A percentile compares a stretch with the other conserved stretches of the same genome.
Evolutionary conservation across 2,797 vertebrate genomes (phyloP).

Genomic region (Euphonia xanthogaster): DNA sequence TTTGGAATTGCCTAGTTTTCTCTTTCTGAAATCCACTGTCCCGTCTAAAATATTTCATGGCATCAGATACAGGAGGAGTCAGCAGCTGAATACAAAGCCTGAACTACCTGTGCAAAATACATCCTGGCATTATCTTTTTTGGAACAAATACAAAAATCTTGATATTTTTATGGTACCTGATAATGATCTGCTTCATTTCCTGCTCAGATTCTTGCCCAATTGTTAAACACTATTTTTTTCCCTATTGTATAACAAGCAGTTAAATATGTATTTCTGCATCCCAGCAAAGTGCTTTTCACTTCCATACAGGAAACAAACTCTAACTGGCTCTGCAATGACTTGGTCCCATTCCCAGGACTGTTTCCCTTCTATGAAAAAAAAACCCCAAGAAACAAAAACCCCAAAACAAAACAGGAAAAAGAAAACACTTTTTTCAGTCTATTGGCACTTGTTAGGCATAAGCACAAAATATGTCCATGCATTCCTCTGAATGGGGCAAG

Average conservation of each 20-base stretch:
- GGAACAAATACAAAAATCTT: not conserved
- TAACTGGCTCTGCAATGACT: not conserved
- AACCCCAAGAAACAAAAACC: not conserved
- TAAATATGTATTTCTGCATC: constrained; percentile 24
- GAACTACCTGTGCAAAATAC: not conserved
- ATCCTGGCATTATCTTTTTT: not conserved
- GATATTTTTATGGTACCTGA: not conserved
- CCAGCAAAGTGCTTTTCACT: not conserved
- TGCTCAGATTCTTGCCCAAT: not conserved
- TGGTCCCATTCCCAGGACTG: not conserved
- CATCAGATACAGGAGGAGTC: not conserved
- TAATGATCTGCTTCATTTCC: constrained; percentile 55
- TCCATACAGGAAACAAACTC: not conserved
- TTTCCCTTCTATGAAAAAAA: not conserved
- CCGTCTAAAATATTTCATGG: not conserved
- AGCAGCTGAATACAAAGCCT: not conserved
- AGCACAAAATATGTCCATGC: not conserved
- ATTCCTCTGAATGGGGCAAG: not conserved
- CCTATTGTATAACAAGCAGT: not conserved
- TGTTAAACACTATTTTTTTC: not conserved
- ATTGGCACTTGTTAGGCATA: not conserved
- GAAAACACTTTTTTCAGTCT: not conserved
- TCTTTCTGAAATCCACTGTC: not conserved
- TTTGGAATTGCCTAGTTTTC: not conserved
- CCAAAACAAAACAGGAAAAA: not conserved